Conservation (phyloP, 2,888 invertebrate species). For the Ochropleura leucogaster region DNA sequence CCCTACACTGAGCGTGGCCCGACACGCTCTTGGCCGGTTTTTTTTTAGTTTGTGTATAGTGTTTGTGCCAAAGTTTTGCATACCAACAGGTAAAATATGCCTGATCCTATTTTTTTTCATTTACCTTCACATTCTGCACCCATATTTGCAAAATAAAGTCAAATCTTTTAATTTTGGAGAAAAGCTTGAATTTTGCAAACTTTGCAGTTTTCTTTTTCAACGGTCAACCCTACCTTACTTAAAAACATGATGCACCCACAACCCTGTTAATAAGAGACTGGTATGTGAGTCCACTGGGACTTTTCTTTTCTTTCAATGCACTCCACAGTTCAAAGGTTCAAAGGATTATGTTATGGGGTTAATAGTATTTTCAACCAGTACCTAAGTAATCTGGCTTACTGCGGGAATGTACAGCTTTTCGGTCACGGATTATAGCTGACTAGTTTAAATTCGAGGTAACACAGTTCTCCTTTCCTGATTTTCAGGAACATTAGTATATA, state of each 20-base stretch:
- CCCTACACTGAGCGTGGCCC: too few relatives aligned
- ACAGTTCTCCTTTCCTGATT: too few relatives aligned
- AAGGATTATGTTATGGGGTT: not conserved
- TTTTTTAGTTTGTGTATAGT: too few relatives aligned
- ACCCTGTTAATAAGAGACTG: not conserved
- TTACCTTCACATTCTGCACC: too few relatives aligned
- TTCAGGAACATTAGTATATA: too few relatives aligned
- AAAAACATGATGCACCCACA: not conserved
- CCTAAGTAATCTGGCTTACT: conserved; percentile 8
- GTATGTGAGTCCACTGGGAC: not conserved
- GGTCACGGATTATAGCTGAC: not conserved
- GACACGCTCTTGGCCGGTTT: too few relatives aligned
- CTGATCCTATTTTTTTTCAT: too few relatives aligned
- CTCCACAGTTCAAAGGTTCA: not conserved
- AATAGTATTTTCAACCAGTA: not conserved
- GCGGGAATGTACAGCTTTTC: conserved; percentile 9
- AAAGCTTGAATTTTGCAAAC: not conserved
- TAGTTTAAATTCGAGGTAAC: too few relatives aligned
- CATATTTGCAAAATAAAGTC: too few relatives aligned
- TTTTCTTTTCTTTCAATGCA: conserved; percentile 5
- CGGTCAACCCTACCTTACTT: not conserved
- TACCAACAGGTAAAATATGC: too few relatives aligned
- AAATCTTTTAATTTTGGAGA: not conserved
- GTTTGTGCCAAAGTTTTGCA: too few relatives aligned
- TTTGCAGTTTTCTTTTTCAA: not conserved